Evolutionary conservation across 2,797 vertebrate species (phyloP).

Genomic region (Babyrousa celebensis): DNA sequence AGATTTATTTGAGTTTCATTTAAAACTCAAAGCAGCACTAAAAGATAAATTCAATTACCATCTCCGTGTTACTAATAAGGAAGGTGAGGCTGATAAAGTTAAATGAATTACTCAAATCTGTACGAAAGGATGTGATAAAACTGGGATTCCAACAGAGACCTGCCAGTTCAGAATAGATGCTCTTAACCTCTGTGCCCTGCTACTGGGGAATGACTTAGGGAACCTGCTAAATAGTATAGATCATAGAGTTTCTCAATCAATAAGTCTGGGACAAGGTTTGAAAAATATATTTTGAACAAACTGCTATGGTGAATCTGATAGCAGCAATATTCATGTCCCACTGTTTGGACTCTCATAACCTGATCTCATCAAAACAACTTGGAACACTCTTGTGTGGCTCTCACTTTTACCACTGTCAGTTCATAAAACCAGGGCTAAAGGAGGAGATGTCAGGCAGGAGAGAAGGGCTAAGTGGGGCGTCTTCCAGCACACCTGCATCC

Average conservation of each 20-base stretch:
- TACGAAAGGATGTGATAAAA: not conserved
- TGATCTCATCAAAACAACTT: not conserved
- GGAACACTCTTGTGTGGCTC: not conserved
- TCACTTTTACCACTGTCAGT: not conserved
- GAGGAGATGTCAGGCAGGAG: too few species aligned
- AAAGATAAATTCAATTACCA: not conserved
- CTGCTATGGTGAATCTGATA: not conserved
- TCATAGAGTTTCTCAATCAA: not conserved
- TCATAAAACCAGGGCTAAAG: not conserved
- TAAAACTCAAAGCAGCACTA: not conserved
- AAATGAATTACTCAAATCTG: not conserved
- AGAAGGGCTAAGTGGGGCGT: not conserved
- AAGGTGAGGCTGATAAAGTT: not conserved
- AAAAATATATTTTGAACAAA: slow-evolving; percentile 41
- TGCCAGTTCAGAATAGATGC: not conserved
- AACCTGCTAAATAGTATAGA: not conserved
- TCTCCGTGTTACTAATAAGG: not conserved
- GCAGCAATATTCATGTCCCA: not conserved
- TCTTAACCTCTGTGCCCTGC: not conserved
- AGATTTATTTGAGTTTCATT: not conserved
- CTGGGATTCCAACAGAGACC: not conserved
- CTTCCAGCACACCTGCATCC: rapidly evolving
- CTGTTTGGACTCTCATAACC: not conserved
- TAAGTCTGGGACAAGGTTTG: not conserved
- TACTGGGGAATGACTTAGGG: not conserved